phyloP scores from a whole-genome alignment of 30 jellyfish, hydroid and myxozoan species.

The Aurelia sp. region DNA sequence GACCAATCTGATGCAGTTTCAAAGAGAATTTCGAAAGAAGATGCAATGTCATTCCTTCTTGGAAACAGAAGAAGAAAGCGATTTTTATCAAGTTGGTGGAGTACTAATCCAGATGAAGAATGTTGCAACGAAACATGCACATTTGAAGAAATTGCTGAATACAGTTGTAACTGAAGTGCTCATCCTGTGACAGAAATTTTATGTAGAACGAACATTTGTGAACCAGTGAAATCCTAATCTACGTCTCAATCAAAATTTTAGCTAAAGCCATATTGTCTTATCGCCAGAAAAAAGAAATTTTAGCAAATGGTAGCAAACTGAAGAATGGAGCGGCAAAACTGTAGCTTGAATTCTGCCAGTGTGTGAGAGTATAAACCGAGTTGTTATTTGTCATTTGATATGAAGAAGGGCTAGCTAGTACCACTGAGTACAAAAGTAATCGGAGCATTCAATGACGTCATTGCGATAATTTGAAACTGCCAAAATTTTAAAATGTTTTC shows the following conservation, averaged over 20 bases:
- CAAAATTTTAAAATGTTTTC: no score
- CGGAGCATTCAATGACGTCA: no score
- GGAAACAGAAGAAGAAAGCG: slow-evolving; percentile 13
- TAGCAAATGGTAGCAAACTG: not conserved
- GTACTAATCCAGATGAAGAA: slow-evolving; percentile 46
- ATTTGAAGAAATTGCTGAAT: slow-evolving; percentile 50
- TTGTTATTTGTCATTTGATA: no score
- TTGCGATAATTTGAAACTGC: no score
- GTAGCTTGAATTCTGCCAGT: no score
- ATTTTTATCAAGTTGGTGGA: slow-evolving; percentile 8
- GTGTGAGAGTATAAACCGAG: no score
- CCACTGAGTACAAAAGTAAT: no score
- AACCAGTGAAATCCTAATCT: not conserved
- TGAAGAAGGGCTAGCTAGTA: no score
- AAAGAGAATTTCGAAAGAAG: not conserved
- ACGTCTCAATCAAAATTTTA: not conserved
- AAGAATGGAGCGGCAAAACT: no score
- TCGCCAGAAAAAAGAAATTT: not conserved
- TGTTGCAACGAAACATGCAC: slow-evolving; percentile 62
- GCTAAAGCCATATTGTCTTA: not conserved
- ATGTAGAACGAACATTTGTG: not conserved
- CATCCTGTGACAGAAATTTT: no score
- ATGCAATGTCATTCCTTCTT: slow-evolving; percentile 9
- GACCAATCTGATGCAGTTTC: not conserved
- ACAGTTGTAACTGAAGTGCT: not conserved